A percentile compares a stretch with the other conserved stretches of the same genome.
phyloP scores from a whole-genome alignment of 1,140 invertebrate species.

The Heliothis virescens region DNA sequence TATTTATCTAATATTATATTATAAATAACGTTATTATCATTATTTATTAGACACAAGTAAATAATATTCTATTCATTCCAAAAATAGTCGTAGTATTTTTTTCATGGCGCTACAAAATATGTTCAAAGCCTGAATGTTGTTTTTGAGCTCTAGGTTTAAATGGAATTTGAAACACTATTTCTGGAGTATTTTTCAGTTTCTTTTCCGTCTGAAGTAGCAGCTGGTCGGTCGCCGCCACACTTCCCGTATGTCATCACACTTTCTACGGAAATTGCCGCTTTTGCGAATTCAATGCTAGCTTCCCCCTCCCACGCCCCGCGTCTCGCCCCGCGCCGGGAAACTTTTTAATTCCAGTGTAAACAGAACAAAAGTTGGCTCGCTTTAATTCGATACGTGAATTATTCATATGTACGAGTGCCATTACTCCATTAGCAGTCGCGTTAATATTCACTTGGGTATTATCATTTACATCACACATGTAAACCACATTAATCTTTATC shows the following conservation, averaged over 20 bases:
- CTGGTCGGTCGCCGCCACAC: neutral
- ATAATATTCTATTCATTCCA: too few species aligned
- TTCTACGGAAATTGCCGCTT: conserved; percentile 51
- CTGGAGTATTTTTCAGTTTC: neutral
- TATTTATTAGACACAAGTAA: too few species aligned
- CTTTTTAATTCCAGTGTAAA: conserved; percentile 55
- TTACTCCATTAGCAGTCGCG: conserved; percentile 51
- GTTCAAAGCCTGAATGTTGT: too few species aligned
- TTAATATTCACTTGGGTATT: conserved; percentile 50
- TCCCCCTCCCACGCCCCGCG: neutral
- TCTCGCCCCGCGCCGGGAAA: conserved; percentile 22
- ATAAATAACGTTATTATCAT: too few species aligned
- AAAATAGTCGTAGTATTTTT: neutral
- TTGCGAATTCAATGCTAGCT: conserved; percentile 48
- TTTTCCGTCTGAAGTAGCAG: neutral
- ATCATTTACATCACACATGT: conserved; percentile 23
- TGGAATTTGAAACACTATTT: neutral
- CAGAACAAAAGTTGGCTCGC: conserved; percentile 54
- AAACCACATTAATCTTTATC: neutral
- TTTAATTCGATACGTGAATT: conserved; percentile 56
- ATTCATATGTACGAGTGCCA: conserved; percentile 52
- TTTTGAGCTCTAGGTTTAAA: neutral
- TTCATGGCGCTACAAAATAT: neutral
- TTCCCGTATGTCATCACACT: conserved; percentile 34
- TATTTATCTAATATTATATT: neutral